Evolutionary conservation across 92 coral and sea anemone genomes (phyloP), one percentile per base, ranked within the genome.

Genomic region (Paragorgia papillata): DNA sequence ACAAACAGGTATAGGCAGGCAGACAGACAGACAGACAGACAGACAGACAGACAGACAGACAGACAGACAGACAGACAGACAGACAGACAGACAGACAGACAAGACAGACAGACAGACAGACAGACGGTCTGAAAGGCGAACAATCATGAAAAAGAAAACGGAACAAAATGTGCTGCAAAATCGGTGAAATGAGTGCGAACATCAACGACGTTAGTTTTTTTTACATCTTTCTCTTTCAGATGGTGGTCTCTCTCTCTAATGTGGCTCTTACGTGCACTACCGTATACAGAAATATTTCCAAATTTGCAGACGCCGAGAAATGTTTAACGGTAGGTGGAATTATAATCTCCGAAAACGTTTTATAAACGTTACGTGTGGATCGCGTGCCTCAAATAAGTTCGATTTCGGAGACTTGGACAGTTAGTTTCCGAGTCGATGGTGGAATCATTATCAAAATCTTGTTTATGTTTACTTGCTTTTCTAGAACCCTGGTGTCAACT

Each of bases 401-500:
- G n/a, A n/a, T n/a, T n/a, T n/a, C n/a, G n/a, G n/a, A n/a, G n/a
- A n/a, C n/a, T n/a, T n/a, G n/a, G n/a, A n/a, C n/a, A n/a, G n/a
- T n/a, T n/a, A n/a, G n/a, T n/a, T n/a, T n/a, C n/a, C n/a, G n/a
- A n/a, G n/a, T n/a, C n/a, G n/a, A n/a, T n/a, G n/a, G n/a, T n/a
- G n/a, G n/a, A n/a, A n/a, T n/a, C n/a, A n/a, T n/a, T n/a, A n/a
- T 21, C 8, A 21, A 34, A 18, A 5, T 61, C 19, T 61, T 51
- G 19, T 20, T 24, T 40, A 58, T 37, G 3, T 17, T 37, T 48
- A 20, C 6, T 20, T 12, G 69, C 12, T n/a, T 54, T 41, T 29
- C 21, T 63, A 90, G 96, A 80, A 85, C 57, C 88, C 91, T 57
- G 91, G 91, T n/a, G 81, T 81, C 26, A 50, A 76, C 74, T 90